phyloP scores from a whole-genome alignment of 2,888 invertebrate genomes.

The Lithophane leautieri region DNA sequence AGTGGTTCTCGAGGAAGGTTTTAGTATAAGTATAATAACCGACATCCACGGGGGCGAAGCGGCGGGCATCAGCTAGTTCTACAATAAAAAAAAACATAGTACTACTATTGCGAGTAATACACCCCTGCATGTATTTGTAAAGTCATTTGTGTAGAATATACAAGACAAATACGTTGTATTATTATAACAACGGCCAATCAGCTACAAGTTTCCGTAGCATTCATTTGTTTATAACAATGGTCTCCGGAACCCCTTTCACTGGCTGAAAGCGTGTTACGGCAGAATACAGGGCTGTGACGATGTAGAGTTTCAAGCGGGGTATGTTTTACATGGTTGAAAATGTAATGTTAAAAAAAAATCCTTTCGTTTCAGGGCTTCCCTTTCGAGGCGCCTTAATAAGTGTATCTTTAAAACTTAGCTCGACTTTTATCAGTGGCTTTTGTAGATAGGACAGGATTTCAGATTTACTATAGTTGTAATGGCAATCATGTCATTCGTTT shows the following conservation, averaged over 20 bases:
- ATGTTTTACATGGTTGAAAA: background rate
- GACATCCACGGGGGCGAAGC: no score
- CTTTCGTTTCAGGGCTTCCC: background rate
- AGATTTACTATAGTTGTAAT: no score
- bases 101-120: background rate
- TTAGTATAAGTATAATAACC: no score
- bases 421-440: no score
- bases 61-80: no score
- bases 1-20: no score
- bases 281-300: slow-evolving; percentile 2
- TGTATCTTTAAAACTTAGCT: background rate
- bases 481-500: no score
- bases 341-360: background rate
- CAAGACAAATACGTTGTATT: slow-evolving; percentile 27
- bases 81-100: no score
- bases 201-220: slow-evolving; percentile 54
- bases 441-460: no score
- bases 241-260: slow-evolving; percentile 17
- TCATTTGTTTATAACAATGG: slow-evolving; percentile 58
- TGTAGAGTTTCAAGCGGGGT: background rate
- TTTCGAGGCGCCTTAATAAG: background rate
- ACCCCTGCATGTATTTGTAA: background rate
- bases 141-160: background rate
- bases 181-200: slow-evolving; percentile 32
- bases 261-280: background rate